Evolutionary conservation across 2,113 vertebrate species (phyloP).

Genomic region (Vimba vimba): DNA sequence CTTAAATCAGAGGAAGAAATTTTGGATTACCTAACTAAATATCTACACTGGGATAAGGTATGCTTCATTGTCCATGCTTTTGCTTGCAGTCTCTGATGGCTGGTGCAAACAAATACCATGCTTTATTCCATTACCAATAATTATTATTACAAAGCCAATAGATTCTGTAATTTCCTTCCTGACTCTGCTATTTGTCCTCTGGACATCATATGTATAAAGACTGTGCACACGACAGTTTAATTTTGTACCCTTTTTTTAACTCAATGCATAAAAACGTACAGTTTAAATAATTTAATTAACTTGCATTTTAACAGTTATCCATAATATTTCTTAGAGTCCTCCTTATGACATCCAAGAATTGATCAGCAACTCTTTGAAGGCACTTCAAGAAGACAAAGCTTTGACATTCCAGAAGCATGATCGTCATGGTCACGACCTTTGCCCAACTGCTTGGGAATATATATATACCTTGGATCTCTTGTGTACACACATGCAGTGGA

Average conservation of each 20-base stretch:
- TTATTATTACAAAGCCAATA: not conserved
- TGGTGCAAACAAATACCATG: not conserved
- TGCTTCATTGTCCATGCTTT: conserved; percentile 5
- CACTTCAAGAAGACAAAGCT: conserved; percentile 78
- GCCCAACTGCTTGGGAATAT: conserved; percentile 82
- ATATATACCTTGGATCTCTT: conserved; percentile 87
- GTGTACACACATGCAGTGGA: conserved; percentile 88
- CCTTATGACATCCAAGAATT: conserved; percentile 80
- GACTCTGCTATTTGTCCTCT: not conserved
- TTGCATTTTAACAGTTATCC: not conserved
- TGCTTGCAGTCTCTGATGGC: not conserved
- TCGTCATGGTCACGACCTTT: conserved; percentile 84
- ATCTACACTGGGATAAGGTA: conserved; percentile 91
- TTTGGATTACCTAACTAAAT: conserved; percentile 77
- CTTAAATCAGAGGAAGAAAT: conserved; percentile 77
- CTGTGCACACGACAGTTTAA: not conserved
- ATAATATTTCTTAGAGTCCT: conserved; percentile 74
- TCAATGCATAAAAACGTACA: not conserved
- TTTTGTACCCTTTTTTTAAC: not conserved
- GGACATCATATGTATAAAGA: not conserved
- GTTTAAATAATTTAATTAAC: not conserved
- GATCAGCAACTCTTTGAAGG: conserved; percentile 80
- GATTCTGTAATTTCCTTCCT: not conserved
- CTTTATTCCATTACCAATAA: not conserved
- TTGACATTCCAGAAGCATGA: conserved; percentile 80